These are phyloP conservation scores for Rhynchomys soricoides DNA, from an alignment of 2,113 vertebrate genomes.

Conservation along the genomic window DNA sequence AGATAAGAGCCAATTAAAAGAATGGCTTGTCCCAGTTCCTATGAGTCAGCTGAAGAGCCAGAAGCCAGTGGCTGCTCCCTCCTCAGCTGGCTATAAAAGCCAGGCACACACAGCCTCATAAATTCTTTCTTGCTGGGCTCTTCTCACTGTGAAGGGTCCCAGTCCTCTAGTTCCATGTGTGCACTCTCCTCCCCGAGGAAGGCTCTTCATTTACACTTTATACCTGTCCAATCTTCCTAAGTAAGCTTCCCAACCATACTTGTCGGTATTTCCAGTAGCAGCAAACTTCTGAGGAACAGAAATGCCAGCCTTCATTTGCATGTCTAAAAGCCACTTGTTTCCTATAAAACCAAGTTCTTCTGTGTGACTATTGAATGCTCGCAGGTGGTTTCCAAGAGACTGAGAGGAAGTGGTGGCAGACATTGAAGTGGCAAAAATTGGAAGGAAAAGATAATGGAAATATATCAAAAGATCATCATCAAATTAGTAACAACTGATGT, in stretches of 20 bases:
- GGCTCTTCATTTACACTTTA: background rate
- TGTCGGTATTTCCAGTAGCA: slow-evolving; percentile 35
- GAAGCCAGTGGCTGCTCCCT: background rate
- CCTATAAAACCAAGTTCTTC: slow-evolving; percentile 37
- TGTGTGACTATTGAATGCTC: slow-evolving; percentile 41
- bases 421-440: slow-evolving; percentile 45
- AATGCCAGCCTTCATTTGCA: slow-evolving; percentile 71
- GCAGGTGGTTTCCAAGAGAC: slow-evolving; percentile 76
- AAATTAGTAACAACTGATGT: slow-evolving; percentile 72
- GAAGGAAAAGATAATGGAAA: slow-evolving; percentile 69
- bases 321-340: slow-evolving; percentile 72
- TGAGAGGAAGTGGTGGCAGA: slow-evolving; percentile 54
- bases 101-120: background rate
- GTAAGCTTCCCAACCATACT: slow-evolving; percentile 6
- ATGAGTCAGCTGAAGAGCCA: background rate
- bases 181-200: background rate
- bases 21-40: background rate
- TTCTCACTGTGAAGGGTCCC: background rate
- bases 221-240: background rate
- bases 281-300: slow-evolving; percentile 36
- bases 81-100: background rate
- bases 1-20: slow-evolving; percentile 58
- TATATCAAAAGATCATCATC: slow-evolving; percentile 79
- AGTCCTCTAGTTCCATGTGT: background rate
- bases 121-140: background rate